A percentile compares a stretch with the other conserved stretches of the same genome.
Evolutionary conservation across 2,113 vertebrate genomes (phyloP).

Genomic region (Oryzias celebensis): DNA sequence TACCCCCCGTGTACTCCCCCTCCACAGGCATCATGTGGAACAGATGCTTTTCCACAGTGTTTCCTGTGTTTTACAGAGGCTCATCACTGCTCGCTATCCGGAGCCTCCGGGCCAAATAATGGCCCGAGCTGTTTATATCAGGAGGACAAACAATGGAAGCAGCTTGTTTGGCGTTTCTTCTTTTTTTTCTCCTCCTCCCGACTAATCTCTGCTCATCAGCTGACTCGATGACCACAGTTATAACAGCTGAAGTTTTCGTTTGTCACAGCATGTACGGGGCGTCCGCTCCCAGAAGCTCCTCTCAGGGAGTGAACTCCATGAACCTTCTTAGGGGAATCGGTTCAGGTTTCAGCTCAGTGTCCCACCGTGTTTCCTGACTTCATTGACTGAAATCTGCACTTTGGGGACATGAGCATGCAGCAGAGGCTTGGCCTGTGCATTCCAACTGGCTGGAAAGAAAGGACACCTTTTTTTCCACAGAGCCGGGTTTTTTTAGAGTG

Average conservation of each 20-base stretch:
- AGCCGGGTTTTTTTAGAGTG: too few relatives aligned
- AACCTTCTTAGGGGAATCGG: constrained; percentile 13
- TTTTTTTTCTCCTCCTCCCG: background rate
- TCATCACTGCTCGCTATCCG: constrained; percentile 61
- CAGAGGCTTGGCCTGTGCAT: background rate
- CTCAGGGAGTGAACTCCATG: constrained; percentile 20
- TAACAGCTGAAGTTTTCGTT: constrained; percentile 56
- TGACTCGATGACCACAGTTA: constrained; percentile 63
- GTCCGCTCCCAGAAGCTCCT: background rate
- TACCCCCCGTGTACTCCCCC: constrained; percentile 22
- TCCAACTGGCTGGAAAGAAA: background rate
- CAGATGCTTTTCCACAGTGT: constrained; percentile 62
- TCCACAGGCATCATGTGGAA: constrained; percentile 63
- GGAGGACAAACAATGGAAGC: constrained; percentile 57
- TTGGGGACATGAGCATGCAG: background rate
- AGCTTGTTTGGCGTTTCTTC: constrained; percentile 54
- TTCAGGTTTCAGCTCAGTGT: background rate
- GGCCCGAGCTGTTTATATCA: constrained; percentile 60
- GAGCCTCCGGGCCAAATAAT: constrained; percentile 62
- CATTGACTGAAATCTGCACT: constrained; percentile 2
- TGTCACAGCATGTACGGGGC: constrained; percentile 24
- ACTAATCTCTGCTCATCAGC: constrained; percentile 64
- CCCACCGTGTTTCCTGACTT: background rate
- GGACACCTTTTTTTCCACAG: background rate
- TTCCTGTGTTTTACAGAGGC: constrained; percentile 69